Evolutionary conservation across 2,113 vertebrate genomes (phyloP), one percentile per base, ranked within the genome.

Genomic region (Tricholaema leucomelas): DNA sequence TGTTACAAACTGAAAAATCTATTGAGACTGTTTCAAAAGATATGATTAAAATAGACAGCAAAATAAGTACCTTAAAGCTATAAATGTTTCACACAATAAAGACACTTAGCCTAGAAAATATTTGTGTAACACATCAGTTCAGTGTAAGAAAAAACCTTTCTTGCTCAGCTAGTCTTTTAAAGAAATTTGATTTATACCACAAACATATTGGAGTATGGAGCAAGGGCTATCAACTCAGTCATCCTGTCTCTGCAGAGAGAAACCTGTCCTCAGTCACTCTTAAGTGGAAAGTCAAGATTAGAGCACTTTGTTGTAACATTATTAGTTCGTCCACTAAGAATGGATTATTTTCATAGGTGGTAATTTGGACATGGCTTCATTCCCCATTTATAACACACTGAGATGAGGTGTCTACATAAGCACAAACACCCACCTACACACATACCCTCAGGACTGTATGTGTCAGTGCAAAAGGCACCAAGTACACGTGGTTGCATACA

Each of bases 21-120:
- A 91, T 88, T 88, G 81, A 93, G 95, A 93, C 95, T n/a, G 27
- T 92, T 96, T 95, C 67, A 91, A 92, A 97, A 78, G 69, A 74
- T 93, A 82, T 17, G 60, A 95, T 88, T 95, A 93, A 96, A 92
- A 89, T 75, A 93, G 91, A 96, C 64, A 82, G 73, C 36, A 95
- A 93, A 87, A 79, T 83, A 92, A 94, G 77, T 28, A 95, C 74
- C 81, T 92, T 80, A 70, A 92, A 95, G 87, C 44, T 94, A 89
- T 83, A 93, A 44, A 73, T 52, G 83, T 81, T 94, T 69, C 88
- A 80, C 81, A 91, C 77, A 94, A 78, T 78, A 85, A 89, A 91
- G 71, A 83, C 89, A 91, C 76, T 87, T 92, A 95, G 94, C 67
- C 56, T 65, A 93, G 71, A 48, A 95, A 90, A 35, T 15, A 84